Evolutionary conservation across 2,888 invertebrate genomes (phyloP).

Genomic region (Chouioia cunea): DNA sequence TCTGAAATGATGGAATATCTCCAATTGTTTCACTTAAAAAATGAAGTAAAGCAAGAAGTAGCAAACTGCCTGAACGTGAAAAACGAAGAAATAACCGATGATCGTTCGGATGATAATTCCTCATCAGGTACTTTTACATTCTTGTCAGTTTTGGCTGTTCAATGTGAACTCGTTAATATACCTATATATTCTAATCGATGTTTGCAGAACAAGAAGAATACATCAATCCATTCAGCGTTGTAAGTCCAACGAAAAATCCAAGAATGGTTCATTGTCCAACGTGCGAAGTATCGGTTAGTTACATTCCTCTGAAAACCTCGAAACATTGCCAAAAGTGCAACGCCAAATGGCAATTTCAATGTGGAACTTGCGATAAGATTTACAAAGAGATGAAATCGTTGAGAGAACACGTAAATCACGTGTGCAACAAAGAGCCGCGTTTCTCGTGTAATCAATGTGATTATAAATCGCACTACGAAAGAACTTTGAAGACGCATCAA

Average conservation of each 20-base stretch:
- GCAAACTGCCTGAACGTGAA: too few species aligned
- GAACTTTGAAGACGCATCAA: not conserved
- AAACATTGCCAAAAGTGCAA: not conserved
- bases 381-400: constrained; percentile 6
- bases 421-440: constrained; percentile 1
- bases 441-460: constrained; percentile 3
- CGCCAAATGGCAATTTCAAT: not conserved
- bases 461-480: constrained; percentile 2
- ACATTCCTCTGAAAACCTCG: not conserved
- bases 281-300: not conserved
- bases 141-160: too few species aligned
- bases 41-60: too few species aligned
- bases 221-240: not conserved
- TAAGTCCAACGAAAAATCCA: not conserved
- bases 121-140: too few species aligned
- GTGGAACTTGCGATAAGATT: constrained; percentile 1
- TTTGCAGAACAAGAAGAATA: too few species aligned
- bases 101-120: too few species aligned
- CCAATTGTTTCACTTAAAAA: too few species aligned
- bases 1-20: too few species aligned
- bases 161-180: too few species aligned
- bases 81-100: too few species aligned
- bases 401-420: constrained; percentile 6
- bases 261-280: constrained; percentile 1
- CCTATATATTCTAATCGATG: too few species aligned